Percentiles rank a stretch among this genome's conserved stretches.
Conservation (phyloP, 2,888 invertebrate species). For the Neoascia interrupta region DNA sequence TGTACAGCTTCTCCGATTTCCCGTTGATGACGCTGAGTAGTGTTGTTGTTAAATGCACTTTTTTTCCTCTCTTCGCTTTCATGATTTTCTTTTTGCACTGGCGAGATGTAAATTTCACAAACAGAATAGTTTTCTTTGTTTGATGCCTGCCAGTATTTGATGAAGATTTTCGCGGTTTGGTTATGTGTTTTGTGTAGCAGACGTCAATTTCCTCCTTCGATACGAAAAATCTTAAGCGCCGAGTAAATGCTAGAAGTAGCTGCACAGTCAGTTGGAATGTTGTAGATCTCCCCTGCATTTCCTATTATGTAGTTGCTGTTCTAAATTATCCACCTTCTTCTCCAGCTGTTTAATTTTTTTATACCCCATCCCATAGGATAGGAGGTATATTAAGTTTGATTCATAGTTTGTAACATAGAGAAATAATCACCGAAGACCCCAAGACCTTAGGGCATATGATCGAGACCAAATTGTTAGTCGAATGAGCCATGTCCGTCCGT, state of each 20-base stretch:
- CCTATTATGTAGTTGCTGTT: not conserved
- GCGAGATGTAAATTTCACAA: slow-evolving; percentile 10
- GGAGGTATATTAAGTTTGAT: too few species aligned
- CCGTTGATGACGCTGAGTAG: not conserved
- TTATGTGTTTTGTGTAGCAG: slow-evolving; percentile 14
- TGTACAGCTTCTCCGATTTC: slow-evolving; percentile 17
- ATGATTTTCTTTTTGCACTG: slow-evolving; percentile 15
- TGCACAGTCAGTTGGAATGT: slow-evolving; percentile 7
- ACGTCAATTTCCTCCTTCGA: slow-evolving; percentile 15
- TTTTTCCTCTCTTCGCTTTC: slow-evolving; percentile 13
- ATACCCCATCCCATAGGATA: too few species aligned
- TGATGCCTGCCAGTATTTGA: slow-evolving; percentile 10
- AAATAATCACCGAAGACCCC: too few species aligned
- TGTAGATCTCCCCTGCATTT: not conserved
- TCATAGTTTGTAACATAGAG: too few species aligned
- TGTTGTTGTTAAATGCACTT: slow-evolving; percentile 4
- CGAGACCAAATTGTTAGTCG: too few species aligned
- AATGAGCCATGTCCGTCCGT: too few species aligned
- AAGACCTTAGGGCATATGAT: too few species aligned
- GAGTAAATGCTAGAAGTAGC: not conserved
- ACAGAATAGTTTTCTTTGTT: not conserved
- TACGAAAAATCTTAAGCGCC: slow-evolving; percentile 16
- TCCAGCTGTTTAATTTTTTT: not conserved
- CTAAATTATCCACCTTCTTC: slow-evolving; percentile 1
- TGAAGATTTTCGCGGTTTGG: slow-evolving; percentile 3